phyloP scores from a whole-genome alignment of 2,888 invertebrate genomes.

The Marasmarcha lunaedactyla region DNA sequence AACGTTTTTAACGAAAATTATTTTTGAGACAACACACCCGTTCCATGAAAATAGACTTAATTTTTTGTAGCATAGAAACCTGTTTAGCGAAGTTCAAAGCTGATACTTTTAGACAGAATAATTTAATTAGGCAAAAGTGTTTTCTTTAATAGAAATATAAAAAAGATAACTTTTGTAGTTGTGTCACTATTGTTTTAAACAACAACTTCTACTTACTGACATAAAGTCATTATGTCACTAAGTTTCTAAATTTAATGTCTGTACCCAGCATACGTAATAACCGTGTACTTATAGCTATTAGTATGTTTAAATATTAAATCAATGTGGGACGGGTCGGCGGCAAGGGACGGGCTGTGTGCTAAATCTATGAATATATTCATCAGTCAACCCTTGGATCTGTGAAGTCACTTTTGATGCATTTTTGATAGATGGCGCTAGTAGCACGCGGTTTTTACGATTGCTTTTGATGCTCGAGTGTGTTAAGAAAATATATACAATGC shows the following conservation, averaged over 20 bases:
- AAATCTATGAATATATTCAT: constrained; percentile 1
- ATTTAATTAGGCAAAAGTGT: too few relatives aligned
- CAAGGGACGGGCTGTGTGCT: neutral
- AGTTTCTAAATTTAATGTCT: constrained; percentile 11
- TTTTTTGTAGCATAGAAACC: too few relatives aligned
- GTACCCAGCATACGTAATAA: neutral
- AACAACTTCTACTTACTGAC: neutral
- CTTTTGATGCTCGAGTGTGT: too few relatives aligned
- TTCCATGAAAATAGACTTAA: neutral
- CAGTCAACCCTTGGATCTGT: neutral
- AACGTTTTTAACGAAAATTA: neutral
- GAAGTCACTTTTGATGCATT: neutral
- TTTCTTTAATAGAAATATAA: too few relatives aligned
- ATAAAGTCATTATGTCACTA: constrained; percentile 7
- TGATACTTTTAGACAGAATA: too few relatives aligned
- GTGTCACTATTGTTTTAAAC: too few relatives aligned
- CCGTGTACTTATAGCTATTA: neutral
- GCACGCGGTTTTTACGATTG: too few relatives aligned
- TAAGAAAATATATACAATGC: too few relatives aligned
- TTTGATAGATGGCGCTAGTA: neutral
- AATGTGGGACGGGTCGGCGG: neutral
- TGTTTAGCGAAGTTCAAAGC: too few relatives aligned
- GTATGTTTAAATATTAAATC: constrained; percentile 1
- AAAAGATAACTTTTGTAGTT: too few relatives aligned
- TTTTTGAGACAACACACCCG: constrained; percentile 15